These are phyloP conservation scores for Brachionus koreanus DNA, from an alignment of 1,140 invertebrate species.

Conservation along the genomic window DNA sequence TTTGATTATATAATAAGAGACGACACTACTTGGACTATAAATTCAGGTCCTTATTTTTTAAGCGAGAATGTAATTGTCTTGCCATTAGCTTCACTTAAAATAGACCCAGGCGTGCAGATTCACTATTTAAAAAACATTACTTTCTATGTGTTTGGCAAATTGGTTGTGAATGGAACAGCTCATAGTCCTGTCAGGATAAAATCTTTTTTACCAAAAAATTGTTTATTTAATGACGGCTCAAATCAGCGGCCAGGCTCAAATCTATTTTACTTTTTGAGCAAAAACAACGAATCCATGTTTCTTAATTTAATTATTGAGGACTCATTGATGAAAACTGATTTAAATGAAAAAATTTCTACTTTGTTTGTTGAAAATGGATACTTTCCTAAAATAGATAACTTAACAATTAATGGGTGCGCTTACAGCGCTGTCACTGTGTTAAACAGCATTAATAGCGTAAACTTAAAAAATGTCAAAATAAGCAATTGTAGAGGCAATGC, in stretches of 20 bases:
- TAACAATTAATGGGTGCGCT: neutral
- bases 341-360: neutral
- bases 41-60: neutral
- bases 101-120: neutral
- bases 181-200: neutral
- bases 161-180: neutral
- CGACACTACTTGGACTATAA: neutral
- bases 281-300: neutral
- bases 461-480: neutral
- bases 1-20: neutral
- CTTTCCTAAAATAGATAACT: neutral
- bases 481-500: neutral
- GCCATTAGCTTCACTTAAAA: neutral
- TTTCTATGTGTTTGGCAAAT: neutral
- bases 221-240: neutral
- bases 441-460: neutral
- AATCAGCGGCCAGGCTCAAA: neutral
- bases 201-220: neutral
- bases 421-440: neutral
- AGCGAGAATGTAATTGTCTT: neutral
- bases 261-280: neutral
- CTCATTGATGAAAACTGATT: neutral
- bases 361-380: neutral
- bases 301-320: neutral
- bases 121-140: neutral